phyloP scores from a whole-genome alignment of 2,888 invertebrate genomes.

The Perizoma flavofasciatum region DNA sequence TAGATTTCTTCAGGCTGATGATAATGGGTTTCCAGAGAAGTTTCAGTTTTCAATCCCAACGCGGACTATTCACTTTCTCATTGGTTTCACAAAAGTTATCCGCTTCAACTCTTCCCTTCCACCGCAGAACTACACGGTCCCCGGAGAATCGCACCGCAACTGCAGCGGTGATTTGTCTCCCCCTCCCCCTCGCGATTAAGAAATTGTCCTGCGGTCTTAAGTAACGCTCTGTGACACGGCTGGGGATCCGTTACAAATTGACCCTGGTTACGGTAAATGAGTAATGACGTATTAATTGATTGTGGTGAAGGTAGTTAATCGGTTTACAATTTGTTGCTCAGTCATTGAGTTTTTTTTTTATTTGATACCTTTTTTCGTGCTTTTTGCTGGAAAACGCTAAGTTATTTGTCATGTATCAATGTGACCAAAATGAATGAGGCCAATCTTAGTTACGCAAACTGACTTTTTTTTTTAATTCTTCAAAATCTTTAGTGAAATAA shows the following conservation, averaged over 20 bases:
- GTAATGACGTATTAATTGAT: slow-evolving; percentile 27
- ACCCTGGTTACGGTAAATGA: slow-evolving; percentile 25
- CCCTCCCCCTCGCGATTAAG: slow-evolving; percentile 71
- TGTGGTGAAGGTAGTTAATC: slow-evolving; percentile 9
- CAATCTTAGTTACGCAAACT: too few species aligned
- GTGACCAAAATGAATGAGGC: too few species aligned
- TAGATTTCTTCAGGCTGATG: too few species aligned
- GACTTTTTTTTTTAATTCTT: too few species aligned
- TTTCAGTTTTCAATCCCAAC: too few species aligned
- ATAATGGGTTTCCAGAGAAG: too few species aligned
- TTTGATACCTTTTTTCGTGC: too few species aligned
- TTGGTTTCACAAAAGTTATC: background rate
- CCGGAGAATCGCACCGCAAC: slow-evolving; percentile 58
- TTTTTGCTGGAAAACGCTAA: too few species aligned
- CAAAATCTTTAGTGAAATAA: too few species aligned
- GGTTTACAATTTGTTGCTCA: background rate
- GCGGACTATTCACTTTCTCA: too few species aligned
- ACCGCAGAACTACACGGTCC: slow-evolving; percentile 56
- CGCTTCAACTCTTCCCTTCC: slow-evolving; percentile 37
- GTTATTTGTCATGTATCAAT: too few species aligned
- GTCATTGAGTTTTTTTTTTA: background rate
- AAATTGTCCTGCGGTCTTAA: slow-evolving; percentile 59
- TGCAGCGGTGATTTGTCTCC: slow-evolving; percentile 72
- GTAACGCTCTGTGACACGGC: slow-evolving; percentile 38
- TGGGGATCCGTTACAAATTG: slow-evolving; percentile 5